A percentile compares a stretch with the other conserved stretches of the same genome.
phyloP scores from a whole-genome alignment of 2,113 vertebrate species.

The Pongo abelii region DNA sequence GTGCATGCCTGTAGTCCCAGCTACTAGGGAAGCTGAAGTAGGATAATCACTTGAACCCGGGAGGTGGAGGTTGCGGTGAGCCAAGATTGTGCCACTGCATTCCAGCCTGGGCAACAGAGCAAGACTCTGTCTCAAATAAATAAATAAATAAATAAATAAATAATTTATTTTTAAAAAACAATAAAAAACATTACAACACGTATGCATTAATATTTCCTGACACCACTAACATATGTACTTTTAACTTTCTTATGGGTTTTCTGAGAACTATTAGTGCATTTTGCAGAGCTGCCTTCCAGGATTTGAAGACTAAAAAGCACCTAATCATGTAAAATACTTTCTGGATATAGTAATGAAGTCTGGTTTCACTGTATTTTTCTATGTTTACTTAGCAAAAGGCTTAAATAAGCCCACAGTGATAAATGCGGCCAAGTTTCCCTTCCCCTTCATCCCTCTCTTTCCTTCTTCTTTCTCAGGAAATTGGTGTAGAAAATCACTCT shows the following conservation, averaged over 20 bases:
- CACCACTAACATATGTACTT: not conserved
- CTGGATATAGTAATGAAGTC: slow-evolving; percentile 1
- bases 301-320: slow-evolving; percentile 17
- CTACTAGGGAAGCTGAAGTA: too few relatives aligned
- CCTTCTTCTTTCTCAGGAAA: not conserved
- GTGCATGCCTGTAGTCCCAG: too few relatives aligned
- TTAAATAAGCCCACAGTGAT: not conserved
- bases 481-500: not conserved
- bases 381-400: slow-evolving; percentile 32
- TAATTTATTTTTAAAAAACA: too few relatives aligned
- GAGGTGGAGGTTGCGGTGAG: too few relatives aligned
- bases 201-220: not conserved
- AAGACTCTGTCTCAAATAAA: too few relatives aligned
- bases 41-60: too few relatives aligned
- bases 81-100: too few relatives aligned
- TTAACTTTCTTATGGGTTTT: slow-evolving; percentile 22
- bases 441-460: not conserved
- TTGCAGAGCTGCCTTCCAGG: not conserved
- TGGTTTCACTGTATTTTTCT: not conserved
- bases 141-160: too few relatives aligned
- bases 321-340: slow-evolving; percentile 48
- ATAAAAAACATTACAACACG: not conserved
- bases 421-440: not conserved
- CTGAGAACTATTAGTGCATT: slow-evolving; percentile 25
- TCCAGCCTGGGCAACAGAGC: too few relatives aligned